Percentiles rank a stretch among this genome's conserved stretches.
phyloP scores from a whole-genome alignment of 2,888 invertebrate species.

The Agapostemon virescens region DNA sequence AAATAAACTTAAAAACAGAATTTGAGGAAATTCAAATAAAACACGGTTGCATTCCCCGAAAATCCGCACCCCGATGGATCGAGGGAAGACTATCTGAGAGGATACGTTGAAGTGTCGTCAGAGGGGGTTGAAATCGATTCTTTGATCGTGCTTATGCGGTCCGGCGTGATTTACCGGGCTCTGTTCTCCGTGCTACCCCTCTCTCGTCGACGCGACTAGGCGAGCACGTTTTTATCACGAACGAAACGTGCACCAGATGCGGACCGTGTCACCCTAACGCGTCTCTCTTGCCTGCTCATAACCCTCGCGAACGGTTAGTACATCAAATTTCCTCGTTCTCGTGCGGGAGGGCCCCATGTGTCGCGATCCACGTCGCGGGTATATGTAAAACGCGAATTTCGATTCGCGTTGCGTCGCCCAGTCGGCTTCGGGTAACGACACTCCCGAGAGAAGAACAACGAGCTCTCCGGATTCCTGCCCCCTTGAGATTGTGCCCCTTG shows the following conservation, averaged over 20 bases:
- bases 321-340: constrained; percentile 59
- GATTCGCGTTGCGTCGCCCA: constrained; percentile 54
- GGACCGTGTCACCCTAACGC: constrained; percentile 44
- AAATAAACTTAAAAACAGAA: background rate
- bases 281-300: constrained; percentile 22
- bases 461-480: constrained; percentile 43
- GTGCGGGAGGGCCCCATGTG: constrained; percentile 54
- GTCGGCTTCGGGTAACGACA: constrained; percentile 43
- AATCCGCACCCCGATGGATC: background rate
- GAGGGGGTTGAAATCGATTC: constrained; percentile 20
- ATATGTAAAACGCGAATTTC: constrained; percentile 52
- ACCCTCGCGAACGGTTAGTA: constrained; percentile 53
- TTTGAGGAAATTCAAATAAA: background rate
- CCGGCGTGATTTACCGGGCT: constrained; percentile 43
- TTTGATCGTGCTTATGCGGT: constrained; percentile 35
- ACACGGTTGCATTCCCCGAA: background rate
- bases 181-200: background rate
- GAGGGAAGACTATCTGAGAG: background rate
- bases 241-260: constrained; percentile 54
- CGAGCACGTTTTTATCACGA: constrained; percentile 48
- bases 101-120: background rate
- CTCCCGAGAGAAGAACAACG: constrained; percentile 42
- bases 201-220: background rate
- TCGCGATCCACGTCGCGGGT: constrained; percentile 33
- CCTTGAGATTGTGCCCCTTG: constrained; percentile 16